A percentile compares a stretch with the other conserved stretches of the same genome.
phyloP scores from a whole-genome alignment of 2,888 invertebrate genomes.

The Abrostola tripartita region DNA sequence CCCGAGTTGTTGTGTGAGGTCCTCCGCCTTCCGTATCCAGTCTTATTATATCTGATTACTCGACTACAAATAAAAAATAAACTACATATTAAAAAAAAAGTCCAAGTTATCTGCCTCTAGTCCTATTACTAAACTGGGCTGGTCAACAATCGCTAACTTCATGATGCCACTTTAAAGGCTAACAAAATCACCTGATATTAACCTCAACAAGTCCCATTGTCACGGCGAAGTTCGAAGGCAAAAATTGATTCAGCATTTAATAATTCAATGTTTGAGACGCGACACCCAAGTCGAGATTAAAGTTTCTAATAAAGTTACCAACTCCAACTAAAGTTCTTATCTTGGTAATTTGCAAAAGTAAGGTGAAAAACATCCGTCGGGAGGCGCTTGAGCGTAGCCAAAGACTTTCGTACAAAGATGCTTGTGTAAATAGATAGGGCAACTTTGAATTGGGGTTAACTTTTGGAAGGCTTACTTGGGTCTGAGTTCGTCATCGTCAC shows the following conservation, averaged over 20 bases:
- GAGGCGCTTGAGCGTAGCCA: conserved; percentile 25
- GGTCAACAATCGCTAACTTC: too few relatives aligned
- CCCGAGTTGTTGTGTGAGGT: too few relatives aligned
- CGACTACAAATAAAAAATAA: too few relatives aligned
- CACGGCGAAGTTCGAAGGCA: conserved; percentile 37
- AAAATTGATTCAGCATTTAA: conserved; percentile 59
- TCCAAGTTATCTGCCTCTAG: too few relatives aligned
- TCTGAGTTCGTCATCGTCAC: background rate
- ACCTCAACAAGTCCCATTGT: conserved; percentile 34
- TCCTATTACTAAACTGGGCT: too few relatives aligned
- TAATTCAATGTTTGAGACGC: conserved; percentile 51
- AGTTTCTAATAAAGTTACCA: conserved; percentile 67
- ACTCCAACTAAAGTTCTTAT: conserved; percentile 66
- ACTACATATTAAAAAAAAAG: too few relatives aligned
- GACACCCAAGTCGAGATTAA: conserved; percentile 60
- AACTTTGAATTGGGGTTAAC: conserved; percentile 4
- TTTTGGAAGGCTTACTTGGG: background rate
- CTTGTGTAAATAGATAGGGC: conserved; percentile 17
- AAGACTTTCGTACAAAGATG: conserved; percentile 31
- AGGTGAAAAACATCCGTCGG: conserved; percentile 64
- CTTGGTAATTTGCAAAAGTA: conserved; percentile 65
- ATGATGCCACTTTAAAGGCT: background rate
- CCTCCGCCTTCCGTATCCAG: too few relatives aligned
- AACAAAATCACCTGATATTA: background rate
- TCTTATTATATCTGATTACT: too few relatives aligned